Evolutionary conservation across 2,113 vertebrate genomes (phyloP).

Genomic region (Nothocercus nigrocapillus): DNA sequence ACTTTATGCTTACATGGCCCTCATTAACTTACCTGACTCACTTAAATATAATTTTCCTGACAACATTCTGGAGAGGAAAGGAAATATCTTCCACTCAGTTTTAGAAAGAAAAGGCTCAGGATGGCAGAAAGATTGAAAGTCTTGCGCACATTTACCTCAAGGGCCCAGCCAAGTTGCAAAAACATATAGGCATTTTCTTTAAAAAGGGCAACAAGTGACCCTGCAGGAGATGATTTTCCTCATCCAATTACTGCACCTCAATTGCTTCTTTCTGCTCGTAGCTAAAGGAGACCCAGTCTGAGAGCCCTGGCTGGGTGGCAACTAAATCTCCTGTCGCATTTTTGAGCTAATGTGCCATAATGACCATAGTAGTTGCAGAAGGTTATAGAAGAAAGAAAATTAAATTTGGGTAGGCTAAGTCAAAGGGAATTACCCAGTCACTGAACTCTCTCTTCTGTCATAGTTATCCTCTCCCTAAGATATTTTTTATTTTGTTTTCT

Average conservation of each 20-base stretch:
- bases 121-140: background rate
- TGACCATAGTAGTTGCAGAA: background rate
- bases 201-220: background rate
- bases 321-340: background rate
- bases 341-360: background rate
- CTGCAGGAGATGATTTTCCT: background rate
- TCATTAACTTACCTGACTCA: background rate
- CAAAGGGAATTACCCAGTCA: background rate
- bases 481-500: background rate
- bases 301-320: background rate
- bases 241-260: background rate
- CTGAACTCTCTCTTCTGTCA: background rate
- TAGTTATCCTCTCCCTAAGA: background rate
- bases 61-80: background rate
- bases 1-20: background rate
- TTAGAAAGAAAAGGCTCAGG: background rate
- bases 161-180: background rate
- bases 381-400: background rate
- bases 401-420: background rate
- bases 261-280: background rate
- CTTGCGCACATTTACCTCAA: background rate
- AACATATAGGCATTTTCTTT: background rate
- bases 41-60: background rate
- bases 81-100: background rate
- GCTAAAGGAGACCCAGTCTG: background rate